Evolutionary conservation across 1,140 invertebrate genomes (phyloP).

Genomic region (Ditylenchus dipsaci): DNA sequence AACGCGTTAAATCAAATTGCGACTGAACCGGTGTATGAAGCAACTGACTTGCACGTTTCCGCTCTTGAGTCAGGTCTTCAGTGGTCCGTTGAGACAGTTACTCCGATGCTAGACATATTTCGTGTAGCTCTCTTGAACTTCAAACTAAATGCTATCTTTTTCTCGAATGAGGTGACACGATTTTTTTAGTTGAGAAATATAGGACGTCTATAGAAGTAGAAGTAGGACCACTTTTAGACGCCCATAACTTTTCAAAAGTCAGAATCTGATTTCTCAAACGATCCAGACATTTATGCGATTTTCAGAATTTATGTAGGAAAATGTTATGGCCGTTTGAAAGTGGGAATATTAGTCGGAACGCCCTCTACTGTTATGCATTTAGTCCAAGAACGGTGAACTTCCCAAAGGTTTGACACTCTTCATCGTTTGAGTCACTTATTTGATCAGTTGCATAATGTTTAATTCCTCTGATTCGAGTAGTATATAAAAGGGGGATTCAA

Average conservation of each 20-base stretch:
- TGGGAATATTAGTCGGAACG: no score
- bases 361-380: no score
- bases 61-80: conserved; percentile 31
- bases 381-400: conserved; percentile 4
- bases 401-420: conserved; percentile 7
- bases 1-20: conserved; percentile 13
- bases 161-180: conserved; percentile 13
- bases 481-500: no score
- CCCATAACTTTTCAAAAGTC: no score
- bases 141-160: conserved; percentile 45
- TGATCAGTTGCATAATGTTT: not conserved
- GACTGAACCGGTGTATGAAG: not conserved
- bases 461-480: no score
- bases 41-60: conserved; percentile 26
- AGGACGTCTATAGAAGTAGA: no score
- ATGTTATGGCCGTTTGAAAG: no score
- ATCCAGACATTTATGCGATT: not conserved
- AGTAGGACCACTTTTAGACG: no score
- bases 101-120: conserved; percentile 46
- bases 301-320: conserved; percentile 14
- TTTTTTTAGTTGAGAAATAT: no score
- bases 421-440: not conserved
- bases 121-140: conserved; percentile 42
- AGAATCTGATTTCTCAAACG: not conserved
- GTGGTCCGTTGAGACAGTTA: conserved; percentile 41